phyloP scores from a whole-genome alignment of 2,113 vertebrate species.

The Papio anubis region DNA sequence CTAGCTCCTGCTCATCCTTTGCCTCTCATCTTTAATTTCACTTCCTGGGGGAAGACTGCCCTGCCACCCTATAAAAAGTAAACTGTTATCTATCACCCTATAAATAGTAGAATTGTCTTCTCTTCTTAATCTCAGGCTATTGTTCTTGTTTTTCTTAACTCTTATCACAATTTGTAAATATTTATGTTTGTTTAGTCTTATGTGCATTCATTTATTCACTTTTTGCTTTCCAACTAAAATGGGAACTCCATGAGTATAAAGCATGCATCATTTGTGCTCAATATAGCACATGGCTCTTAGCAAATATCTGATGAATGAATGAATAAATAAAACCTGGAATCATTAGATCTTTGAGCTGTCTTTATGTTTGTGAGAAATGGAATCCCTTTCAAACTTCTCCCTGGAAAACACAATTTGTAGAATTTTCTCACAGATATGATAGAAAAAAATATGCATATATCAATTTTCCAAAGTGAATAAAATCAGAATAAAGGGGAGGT shows the following conservation, averaged over 20 bases:
- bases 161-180: not conserved
- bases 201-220: not conserved
- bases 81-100: not conserved
- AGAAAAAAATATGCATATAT: not conserved
- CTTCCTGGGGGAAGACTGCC: not conserved
- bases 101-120: not conserved
- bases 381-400: not conserved
- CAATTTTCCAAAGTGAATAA: not conserved
- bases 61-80: not conserved
- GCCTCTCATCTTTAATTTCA: not conserved
- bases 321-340: not conserved
- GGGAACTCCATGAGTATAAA: not conserved
- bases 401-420: not conserved
- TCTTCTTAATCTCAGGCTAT: not conserved
- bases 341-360: not conserved
- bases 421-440: not conserved
- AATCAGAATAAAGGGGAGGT: not conserved
- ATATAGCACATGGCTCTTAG: not conserved
- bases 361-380: not conserved
- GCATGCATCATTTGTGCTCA: not conserved
- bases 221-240: slow-evolving; percentile 9
- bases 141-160: not conserved
- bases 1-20: not conserved
- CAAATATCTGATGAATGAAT: not conserved
- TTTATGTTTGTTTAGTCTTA: not conserved